These are phyloP conservation scores for Orbicella faveolata DNA, from an alignment of 64 coral and sea anemone genomes.

Conservation along the genomic window DNA sequence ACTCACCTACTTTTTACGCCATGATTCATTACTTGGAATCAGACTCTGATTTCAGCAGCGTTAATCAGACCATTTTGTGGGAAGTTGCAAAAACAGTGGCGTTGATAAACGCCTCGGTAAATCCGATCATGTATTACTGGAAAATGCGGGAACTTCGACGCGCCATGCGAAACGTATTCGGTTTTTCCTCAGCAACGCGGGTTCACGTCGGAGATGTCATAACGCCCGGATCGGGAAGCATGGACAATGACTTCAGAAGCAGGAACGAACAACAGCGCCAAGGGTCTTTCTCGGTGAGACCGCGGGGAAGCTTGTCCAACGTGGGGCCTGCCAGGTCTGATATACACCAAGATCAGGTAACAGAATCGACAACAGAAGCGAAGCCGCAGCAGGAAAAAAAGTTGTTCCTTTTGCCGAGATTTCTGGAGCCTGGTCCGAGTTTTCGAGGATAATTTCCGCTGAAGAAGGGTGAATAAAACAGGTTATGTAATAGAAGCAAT, in stretches of 20 bases:
- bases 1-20: slow-evolving; percentile 47
- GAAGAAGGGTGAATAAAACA: background rate
- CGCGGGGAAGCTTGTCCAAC: background rate
- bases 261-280: background rate
- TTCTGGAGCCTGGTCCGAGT: slow-evolving; percentile 8
- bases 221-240: background rate
- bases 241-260: background rate
- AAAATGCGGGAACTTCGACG: slow-evolving; percentile 29
- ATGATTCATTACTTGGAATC: slow-evolving; percentile 16
- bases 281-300: background rate
- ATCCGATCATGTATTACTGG: slow-evolving; percentile 66
- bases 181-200: background rate
- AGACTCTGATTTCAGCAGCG: background rate
- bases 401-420: background rate
- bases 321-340: background rate
- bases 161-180: background rate
- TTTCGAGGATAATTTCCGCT: background rate
- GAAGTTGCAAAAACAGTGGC: slow-evolving; percentile 39
- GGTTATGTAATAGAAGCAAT: background rate
- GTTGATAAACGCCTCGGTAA: slow-evolving; percentile 45
- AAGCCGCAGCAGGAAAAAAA: background rate
- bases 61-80: slow-evolving; percentile 1
- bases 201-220: background rate
- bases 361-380: background rate
- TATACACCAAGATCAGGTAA: background rate